Conservation (phyloP, 1,140 invertebrate species). For the Cotesia chilonis region DNA sequence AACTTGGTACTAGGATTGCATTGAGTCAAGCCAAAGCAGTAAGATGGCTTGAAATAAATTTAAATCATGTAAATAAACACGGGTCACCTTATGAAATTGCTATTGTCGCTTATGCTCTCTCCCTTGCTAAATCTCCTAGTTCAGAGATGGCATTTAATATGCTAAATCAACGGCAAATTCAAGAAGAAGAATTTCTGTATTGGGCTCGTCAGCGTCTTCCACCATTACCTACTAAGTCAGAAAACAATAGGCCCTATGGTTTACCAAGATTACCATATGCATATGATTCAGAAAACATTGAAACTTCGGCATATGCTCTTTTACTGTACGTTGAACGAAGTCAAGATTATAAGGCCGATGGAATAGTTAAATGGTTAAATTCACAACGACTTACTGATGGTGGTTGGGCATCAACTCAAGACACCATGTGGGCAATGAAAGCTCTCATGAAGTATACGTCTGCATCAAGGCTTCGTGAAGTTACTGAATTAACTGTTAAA, state of each 20-base stretch:
- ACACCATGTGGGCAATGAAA: constrained; percentile 88
- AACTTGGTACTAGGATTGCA: constrained; percentile 76
- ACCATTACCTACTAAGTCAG: constrained; percentile 80
- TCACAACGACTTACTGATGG: constrained; percentile 89
- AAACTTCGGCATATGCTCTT: constrained; percentile 92
- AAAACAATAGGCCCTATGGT: constrained; percentile 90
- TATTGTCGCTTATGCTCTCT: constrained; percentile 87
- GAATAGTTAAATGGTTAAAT: constrained; percentile 94
- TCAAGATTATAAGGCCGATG: constrained; percentile 81
- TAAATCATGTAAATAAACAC: constrained; percentile 75
- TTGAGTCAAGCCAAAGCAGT: constrained; percentile 76
- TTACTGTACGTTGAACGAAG: constrained; percentile 81
- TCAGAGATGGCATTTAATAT: constrained; percentile 85
- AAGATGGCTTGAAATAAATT: constrained; percentile 84
- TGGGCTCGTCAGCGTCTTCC: constrained; percentile 84
- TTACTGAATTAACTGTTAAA: constrained; percentile 82
- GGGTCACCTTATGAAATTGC: constrained; percentile 86
- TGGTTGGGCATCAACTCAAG: constrained; percentile 94
- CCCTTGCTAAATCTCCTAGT: constrained; percentile 78
- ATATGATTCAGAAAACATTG: constrained; percentile 91
- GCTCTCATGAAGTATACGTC: constrained; percentile 91
- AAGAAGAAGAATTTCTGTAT: constrained; percentile 82
- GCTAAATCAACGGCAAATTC: constrained; percentile 71
- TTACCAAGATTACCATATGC: constrained; percentile 86
- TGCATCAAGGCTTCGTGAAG: constrained; percentile 83